Base-by-base conservation (phyloP, 1,140 invertebrate genomes). In the Mamestra configurata region DNA sequence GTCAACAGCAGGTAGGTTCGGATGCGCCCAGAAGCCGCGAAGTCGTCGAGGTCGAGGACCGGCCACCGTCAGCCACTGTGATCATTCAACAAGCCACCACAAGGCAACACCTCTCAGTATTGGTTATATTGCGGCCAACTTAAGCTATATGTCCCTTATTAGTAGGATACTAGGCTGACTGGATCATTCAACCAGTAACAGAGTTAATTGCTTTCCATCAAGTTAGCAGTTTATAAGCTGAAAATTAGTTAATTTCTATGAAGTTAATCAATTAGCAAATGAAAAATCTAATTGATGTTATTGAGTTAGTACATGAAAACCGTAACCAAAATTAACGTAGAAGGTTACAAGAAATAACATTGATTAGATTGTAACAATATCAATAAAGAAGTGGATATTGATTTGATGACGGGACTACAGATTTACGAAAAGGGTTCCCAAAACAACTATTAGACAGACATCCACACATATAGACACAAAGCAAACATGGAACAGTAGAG, bases 11-110 rank as follows among this genome's bases (percentile, higher is more conserved):
- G 83, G 87, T 90, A 92, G 84, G 87, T 88, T 88, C 88, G 64
- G 18, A 87, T 90, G 88, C 87, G 86, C 90, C 92, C 92, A 91
- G 88, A 92, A 90, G 90, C 90, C 85, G 82, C 75, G 80, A 83
- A 73, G 55, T 80, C 77, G 49, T 78, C 71, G 20, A 43, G 40
- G 64, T 80, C 46, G n/a, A n/a, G 55, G 57, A 51, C 64, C 86
- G 80, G 83, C 82, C 86, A 90, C 88, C 90, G 89, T 89, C 88
- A 82, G 86, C 89, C 92, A 91, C 90, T 90, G 87, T 88, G 72
- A 79, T 82, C 66, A 73, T 55, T 31, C 59, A 22, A 51, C 20
- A 61, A 71, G 55, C 79, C 49, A 37, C 37, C 13, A 49, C 40
- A 22, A 66, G 20, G 59, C 37, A 77, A 66, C 43, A 37, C 22